Conservation (phyloP, 2,113 vertebrate species). For the Pampusana beccarii region DNA sequence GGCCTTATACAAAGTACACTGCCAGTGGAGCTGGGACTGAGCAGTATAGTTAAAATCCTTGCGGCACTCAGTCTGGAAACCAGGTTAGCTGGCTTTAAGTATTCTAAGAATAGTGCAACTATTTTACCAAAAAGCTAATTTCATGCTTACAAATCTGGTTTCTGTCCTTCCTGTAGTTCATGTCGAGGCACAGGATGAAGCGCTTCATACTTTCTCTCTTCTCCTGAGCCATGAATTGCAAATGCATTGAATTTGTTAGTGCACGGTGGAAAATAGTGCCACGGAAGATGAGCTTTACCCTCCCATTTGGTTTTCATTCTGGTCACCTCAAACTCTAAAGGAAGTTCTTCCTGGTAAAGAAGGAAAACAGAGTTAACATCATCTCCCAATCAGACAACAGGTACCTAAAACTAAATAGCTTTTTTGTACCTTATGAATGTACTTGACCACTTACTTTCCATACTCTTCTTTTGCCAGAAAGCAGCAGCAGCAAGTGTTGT, state of each 20-base stretch:
- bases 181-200: constrained; percentile 72
- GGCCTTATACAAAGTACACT: background rate
- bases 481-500: constrained; percentile 88
- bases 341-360: constrained; percentile 66
- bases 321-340: constrained; percentile 66
- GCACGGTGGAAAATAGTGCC: constrained; percentile 76
- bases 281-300: constrained; percentile 73
- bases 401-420: background rate
- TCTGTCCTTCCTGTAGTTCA: constrained; percentile 66
- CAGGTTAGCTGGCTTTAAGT: background rate
- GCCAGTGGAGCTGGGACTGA: background rate
- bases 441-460: constrained; percentile 82
- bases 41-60: background rate
- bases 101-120: background rate
- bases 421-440: background rate
- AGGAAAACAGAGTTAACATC: background rate
- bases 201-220: constrained; percentile 74
- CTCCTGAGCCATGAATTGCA: constrained; percentile 77
- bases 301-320: constrained; percentile 68
- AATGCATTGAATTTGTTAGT: constrained; percentile 76
- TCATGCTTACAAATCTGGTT: constrained; percentile 80
- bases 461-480: constrained; percentile 83
- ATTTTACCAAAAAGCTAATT: background rate
- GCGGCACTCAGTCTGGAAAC: background rate
- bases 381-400: background rate